Conservation (phyloP, 2,797 vertebrate species). For the Cottoperca gobio region DNA sequence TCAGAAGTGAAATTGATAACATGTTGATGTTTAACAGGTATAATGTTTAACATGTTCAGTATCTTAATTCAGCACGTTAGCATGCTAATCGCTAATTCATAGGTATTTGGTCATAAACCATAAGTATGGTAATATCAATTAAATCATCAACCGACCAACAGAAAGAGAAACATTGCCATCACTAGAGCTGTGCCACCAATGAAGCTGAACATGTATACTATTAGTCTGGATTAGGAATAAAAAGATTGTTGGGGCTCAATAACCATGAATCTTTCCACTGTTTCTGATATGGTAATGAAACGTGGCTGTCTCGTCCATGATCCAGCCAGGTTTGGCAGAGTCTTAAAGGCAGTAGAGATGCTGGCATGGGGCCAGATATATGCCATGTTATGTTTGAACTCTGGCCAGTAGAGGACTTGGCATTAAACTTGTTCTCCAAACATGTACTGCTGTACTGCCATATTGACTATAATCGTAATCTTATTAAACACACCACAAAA, state of each 20-base stretch:
- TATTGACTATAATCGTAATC: conserved; percentile 3
- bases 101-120: no score
- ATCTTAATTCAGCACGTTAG: neutral
- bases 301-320: neutral
- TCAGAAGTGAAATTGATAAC: neutral
- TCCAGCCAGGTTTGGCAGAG: neutral
- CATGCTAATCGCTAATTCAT: conserved; percentile 10
- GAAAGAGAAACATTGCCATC: neutral
- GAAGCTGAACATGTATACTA: neutral
- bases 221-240: neutral
- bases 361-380: conserved; percentile 1
- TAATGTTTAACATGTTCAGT: no score
- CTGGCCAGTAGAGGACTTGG: conserved; percentile 5
- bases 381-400: conserved; percentile 28
- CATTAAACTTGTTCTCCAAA: conserved; percentile 11
- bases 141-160: no score
- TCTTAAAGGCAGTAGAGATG: neutral
- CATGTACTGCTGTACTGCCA: neutral
- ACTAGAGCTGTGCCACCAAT: no score
- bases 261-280: neutral
- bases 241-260: neutral
- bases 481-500: conserved; percentile 7
- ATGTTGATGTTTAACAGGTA: neutral
- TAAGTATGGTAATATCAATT: no score
- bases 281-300: neutral